Evolutionary conservation across 2,888 invertebrate species (phyloP).

Genomic region (Tolmerus cingulatus): DNA sequence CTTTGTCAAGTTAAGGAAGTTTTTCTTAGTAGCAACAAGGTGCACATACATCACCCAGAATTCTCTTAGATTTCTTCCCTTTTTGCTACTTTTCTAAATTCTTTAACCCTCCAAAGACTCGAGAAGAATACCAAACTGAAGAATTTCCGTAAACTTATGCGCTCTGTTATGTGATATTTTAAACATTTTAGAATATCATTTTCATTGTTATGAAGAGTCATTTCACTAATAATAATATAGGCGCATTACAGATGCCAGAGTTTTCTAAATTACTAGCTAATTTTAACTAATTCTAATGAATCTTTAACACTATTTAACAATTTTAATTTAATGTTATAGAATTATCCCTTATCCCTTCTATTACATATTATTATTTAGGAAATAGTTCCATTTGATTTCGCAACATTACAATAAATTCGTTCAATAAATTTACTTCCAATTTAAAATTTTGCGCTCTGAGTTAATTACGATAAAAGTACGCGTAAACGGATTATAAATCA

Average conservation of each 20-base stretch:
- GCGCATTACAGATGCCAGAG: not conserved
- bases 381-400: no score
- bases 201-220: not conserved
- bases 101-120: not conserved
- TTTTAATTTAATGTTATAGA: no score
- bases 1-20: conserved; percentile 6
- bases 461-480: no score
- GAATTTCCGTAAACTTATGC: not conserved
- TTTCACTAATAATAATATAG: not conserved
- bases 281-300: no score
- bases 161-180: not conserved
- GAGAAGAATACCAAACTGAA: not conserved
- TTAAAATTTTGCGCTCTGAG: no score
- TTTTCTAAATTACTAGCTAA: no score
- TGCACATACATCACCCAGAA: not conserved
- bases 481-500: no score
- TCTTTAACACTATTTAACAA: no score
- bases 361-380: no score
- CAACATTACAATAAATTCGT: no score
- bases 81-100: not conserved
- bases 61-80: not conserved
- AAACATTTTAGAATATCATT: not conserved
- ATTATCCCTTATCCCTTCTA: no score
- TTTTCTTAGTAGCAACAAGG: conserved; percentile 8
- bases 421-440: no score